These are phyloP conservation scores for Pocillopora meandrina DNA, from an alignment of 92 coral and sea anemone species.

Conservation along the genomic window DNA sequence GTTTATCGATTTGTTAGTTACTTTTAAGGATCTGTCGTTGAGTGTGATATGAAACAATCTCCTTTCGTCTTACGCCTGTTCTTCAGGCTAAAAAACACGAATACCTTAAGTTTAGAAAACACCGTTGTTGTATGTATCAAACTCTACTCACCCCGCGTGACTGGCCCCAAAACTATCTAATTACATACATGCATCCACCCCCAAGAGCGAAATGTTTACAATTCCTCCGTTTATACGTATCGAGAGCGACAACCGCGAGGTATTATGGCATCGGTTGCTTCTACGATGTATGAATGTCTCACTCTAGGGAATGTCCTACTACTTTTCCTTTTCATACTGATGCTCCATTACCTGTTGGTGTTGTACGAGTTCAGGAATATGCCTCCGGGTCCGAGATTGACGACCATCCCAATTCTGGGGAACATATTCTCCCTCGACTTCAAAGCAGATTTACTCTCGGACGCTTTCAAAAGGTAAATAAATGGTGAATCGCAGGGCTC, in stretches of 20 bases:
- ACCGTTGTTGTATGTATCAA: too few relatives aligned
- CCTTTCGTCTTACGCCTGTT: too few relatives aligned
- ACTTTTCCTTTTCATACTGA: constrained; percentile 19
- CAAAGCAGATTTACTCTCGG: constrained; percentile 10
- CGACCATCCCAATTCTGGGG: constrained; percentile 54
- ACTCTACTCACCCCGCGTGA: too few relatives aligned
- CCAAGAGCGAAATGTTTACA: too few relatives aligned
- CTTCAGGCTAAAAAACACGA: too few relatives aligned
- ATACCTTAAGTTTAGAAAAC: too few relatives aligned
- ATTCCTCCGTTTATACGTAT: too few relatives aligned
- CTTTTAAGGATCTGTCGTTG: too few relatives aligned
- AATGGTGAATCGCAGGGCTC: neutral
- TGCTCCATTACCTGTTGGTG: constrained; percentile 40
- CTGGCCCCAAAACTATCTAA: too few relatives aligned
- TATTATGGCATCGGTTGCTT: constrained; percentile 17
- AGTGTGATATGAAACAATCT: too few relatives aligned
- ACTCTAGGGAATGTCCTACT: constrained; percentile 33
- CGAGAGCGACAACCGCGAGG: neutral
- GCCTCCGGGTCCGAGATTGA: constrained; percentile 69
- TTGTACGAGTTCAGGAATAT: constrained; percentile 60
- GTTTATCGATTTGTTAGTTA: too few relatives aligned
- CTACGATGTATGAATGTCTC: constrained; percentile 8
- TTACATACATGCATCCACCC: too few relatives aligned
- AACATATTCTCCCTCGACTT: constrained; percentile 38
- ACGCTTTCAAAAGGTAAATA: constrained; percentile 26